Percentiles rank a stretch among this genome's conserved stretches.
Evolutionary conservation across 2,888 invertebrate genomes (phyloP).

Genomic region (Chirona hameri): DNA sequence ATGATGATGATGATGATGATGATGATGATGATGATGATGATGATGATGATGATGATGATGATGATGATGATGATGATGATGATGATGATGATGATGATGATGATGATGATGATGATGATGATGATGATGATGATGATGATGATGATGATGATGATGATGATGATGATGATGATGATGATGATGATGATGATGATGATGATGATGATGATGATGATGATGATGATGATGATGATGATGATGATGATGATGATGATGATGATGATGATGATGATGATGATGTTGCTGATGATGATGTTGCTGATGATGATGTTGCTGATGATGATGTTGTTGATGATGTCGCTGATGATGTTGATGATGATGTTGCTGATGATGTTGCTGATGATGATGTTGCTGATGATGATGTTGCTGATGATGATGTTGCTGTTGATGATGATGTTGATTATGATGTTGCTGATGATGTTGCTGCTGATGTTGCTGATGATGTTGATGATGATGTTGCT

Average conservation of each 20-base stretch:
- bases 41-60: constrained; percentile 22
- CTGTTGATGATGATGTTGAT: no score
- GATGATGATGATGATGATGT: no score
- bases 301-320: no score
- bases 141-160: constrained; percentile 22
- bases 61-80: neutral
- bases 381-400: no score
- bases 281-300: no score
- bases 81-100: constrained; percentile 8
- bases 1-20: constrained; percentile 22
- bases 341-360: no score
- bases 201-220: constrained; percentile 22
- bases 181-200: constrained; percentile 22
- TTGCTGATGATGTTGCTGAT: no score
- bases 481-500: no score
- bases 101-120: constrained; percentile 22
- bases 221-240: constrained; percentile 22
- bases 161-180: constrained; percentile 22
- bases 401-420: no score
- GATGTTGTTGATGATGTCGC: no score
- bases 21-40: constrained; percentile 22
- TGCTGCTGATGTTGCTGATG: no score
- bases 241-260: constrained; percentile 8
- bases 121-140: constrained; percentile 22
- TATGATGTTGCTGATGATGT: no score